phyloP scores from a whole-genome alignment of 2,888 invertebrate species.

The Hartigia nigra region DNA sequence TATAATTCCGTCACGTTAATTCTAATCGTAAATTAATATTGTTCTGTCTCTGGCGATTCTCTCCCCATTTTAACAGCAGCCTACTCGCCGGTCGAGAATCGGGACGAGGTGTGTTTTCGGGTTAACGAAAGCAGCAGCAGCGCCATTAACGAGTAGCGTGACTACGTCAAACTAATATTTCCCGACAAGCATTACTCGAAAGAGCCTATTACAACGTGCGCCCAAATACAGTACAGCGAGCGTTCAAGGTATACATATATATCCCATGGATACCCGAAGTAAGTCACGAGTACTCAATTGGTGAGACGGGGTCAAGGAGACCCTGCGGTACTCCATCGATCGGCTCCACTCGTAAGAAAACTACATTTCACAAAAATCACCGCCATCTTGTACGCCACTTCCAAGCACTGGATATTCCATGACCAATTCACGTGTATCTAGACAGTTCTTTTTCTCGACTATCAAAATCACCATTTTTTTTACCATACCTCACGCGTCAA shows the following conservation, averaged over 20 bases:
- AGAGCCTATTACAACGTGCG: background rate
- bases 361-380: background rate
- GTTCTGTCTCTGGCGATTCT: slow-evolving; percentile 41
- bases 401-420: background rate
- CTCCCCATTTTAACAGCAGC: slow-evolving; percentile 38
- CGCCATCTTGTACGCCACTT: background rate
- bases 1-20: background rate
- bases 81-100: slow-evolving; percentile 10
- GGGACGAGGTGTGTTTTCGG: background rate
- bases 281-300: background rate
- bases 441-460: background rate
- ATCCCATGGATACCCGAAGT: background rate
- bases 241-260: background rate
- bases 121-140: background rate
- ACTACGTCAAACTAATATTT: background rate
- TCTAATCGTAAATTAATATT: slow-evolving; percentile 21
- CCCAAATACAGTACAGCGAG: background rate
- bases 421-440: background rate
- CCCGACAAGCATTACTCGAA: background rate
- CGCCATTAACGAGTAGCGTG: background rate
- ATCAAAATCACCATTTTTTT: background rate
- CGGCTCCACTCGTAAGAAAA: background rate
- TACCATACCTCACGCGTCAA: background rate
- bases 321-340: background rate
- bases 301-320: background rate